Evolutionary conservation across 2,888 invertebrate genomes (phyloP), one percentile per base, ranked within the genome.

Genomic region (Endotricha flammealis): DNA sequence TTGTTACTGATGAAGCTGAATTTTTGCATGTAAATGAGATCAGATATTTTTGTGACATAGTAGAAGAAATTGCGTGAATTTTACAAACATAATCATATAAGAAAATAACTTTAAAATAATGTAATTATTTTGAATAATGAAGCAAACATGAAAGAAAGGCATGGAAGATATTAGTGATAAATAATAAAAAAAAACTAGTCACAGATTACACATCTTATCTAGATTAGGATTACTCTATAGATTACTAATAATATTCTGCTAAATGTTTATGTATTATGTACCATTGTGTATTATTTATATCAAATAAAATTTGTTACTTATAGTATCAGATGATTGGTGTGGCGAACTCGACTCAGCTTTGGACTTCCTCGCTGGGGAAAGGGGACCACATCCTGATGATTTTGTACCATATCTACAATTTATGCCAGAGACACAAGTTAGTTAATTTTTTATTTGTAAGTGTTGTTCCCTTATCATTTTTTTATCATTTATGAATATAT

Each of bases 391-490:
- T 60, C 93, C 95, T 0, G 93, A 94, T 17, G 95, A 95, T 61
- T 96, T 94, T 86, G 94, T 96, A 17, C 96, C 96, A 2, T 95
- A 93, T 58, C 88, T 96, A 57, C 96, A 96, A 69, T 95, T 92
- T 78, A 94, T 96, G 68, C 82, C 90, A 1, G 88, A 89, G 41
- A 72, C 91, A 42, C 91, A 92, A 64, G 90, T 90, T 39, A 75
- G 76, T 53, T 45, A 20, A 30, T 24, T 10, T 29, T 9, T 3
- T 23, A 23, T 23, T 22, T 28, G 14, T 22, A 17, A 2, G 20
- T 20, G n/a, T n/a, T n/a, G n/a, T n/a, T n/a, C n/a, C n/a, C n/a
- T n/a, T n/a, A n/a, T n/a, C n/a, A n/a, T n/a, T n/a, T n/a, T n/a
- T n/a, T n/a, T n/a, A n/a, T n/a, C n/a, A n/a, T n/a, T n/a, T n/a